Evolutionary conservation across 92 coral and sea anemone genomes (phyloP).

Genomic region (Pocillopora grandis): DNA sequence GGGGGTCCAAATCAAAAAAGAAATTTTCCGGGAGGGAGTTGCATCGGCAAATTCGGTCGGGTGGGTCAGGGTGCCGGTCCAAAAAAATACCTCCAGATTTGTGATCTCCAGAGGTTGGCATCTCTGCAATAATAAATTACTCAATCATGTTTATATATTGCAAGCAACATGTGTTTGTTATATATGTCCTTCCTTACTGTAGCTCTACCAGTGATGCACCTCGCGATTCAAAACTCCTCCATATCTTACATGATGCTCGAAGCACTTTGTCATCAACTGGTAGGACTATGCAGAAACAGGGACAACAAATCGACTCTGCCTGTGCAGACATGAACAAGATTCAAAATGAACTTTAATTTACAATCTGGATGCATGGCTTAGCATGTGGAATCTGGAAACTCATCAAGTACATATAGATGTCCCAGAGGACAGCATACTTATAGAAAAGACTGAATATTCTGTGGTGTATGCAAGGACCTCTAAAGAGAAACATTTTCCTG

Average conservation of each 20-base stretch:
- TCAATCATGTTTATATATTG: too few relatives aligned
- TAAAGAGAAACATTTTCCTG: too few relatives aligned
- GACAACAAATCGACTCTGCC: conserved; percentile 87
- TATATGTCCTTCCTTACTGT: background rate
- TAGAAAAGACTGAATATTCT: conserved; percentile 44
- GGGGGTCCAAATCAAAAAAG: too few relatives aligned
- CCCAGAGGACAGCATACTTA: conserved; percentile 44
- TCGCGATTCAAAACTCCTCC: conserved; percentile 49
- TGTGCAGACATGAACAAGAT: conserved; percentile 90
- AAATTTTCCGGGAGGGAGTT: too few relatives aligned
- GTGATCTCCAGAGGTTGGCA: too few relatives aligned
- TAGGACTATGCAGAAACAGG: conserved; percentile 75
- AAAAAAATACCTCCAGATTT: too few relatives aligned
- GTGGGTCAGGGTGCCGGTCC: too few relatives aligned
- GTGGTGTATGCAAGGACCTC: too few relatives aligned
- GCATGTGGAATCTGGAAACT: conserved; percentile 70
- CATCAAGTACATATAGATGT: conserved; percentile 60
- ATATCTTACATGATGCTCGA: conserved; percentile 77
- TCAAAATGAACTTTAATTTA: conserved; percentile 85
- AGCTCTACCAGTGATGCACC: conserved; percentile 14
- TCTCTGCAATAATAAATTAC: too few relatives aligned
- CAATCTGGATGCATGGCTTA: conserved; percentile 87
- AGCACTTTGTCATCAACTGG: conserved; percentile 71
- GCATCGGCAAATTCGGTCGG: too few relatives aligned
- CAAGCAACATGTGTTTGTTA: too few relatives aligned